Evolutionary conservation across 1,140 invertebrate species (phyloP), one percentile per base, ranked within the genome.

Genomic region (Diuraphis noxia): DNA sequence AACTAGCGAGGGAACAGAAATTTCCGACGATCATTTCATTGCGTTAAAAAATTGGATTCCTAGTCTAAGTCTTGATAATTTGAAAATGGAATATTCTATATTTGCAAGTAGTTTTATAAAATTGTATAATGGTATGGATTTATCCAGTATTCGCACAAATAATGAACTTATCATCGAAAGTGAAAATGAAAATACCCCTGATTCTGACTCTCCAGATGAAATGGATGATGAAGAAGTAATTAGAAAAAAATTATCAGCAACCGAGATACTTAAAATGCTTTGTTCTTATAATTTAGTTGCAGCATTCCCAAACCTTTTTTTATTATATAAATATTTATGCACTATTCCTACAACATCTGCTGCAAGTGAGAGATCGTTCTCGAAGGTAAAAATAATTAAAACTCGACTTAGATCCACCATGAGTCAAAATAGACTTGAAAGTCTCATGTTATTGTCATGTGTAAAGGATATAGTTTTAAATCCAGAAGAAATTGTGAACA

Each of bases 281-380:
- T 41, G 40, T 41, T 30, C 38, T 30, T 41, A 41, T 41, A 41
- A 82, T 23, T 43, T 82, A 82, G 40, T 30, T 82, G n/a, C 40
- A 3, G 81, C 81, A 13, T 82, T 82, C 81, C 79, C 81, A 41
- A 82, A 82, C 40, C 40, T 82, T 5, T 82, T 30, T 41, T 23
- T 82, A 30, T 9, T 30, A 25, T 82, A 82, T 41, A 82, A 82
- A 82, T 82, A 82, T 41, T 82, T 82, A 82, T 82, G 40, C 40
- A 41, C 81, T 41, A 82, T 82, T 41, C 81, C 38, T 25, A 30
- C 38, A 41, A 40, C 81, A 30, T 82, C 81, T 40, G 81, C 40
- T 41, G 25, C 40, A 30, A 41, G 81, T 41, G 40, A 82, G 40
- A 30, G 40, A 41, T 30, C 23, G 21, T 82, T 82, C 40, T 82